Percentiles rank a stretch among this genome's conserved stretches.
These are phyloP conservation scores for Petromus typicus DNA, from an alignment of 2,113 vertebrate genomes.

Conservation along the genomic window DNA sequence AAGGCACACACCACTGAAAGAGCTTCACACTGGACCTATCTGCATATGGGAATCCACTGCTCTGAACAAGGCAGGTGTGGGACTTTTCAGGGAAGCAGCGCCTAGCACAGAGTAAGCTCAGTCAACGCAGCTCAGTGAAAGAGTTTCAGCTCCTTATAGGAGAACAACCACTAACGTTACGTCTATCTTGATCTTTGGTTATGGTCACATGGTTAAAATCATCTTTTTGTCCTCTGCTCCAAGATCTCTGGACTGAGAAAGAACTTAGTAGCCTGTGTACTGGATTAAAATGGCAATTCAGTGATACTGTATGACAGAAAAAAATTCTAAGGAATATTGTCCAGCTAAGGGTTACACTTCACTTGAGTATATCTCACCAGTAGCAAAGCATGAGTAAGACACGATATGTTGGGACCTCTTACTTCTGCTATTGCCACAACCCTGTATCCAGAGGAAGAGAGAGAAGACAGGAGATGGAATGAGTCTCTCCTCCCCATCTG, in stretches of 20 bases:
- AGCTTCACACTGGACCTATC: not conserved
- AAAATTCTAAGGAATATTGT: not conserved
- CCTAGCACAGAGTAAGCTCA: not conserved
- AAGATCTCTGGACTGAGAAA: not conserved
- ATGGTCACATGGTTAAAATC: not conserved
- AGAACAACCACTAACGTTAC: not conserved
- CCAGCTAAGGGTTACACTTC: not conserved
- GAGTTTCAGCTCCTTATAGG: not conserved
- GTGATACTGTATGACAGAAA: not conserved
- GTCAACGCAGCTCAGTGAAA: not conserved
- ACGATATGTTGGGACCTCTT: not conserved
- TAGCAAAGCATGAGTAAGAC: not conserved
- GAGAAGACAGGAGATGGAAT: no score
- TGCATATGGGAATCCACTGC: not conserved
- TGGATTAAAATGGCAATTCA: not conserved
- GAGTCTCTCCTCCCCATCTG: not conserved
- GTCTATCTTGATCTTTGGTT: not conserved
- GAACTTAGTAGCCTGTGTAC: no score
- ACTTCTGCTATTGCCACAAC: not conserved
- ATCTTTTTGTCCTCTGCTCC: not conserved
- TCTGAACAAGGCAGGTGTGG: not conserved
- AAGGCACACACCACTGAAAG: not conserved
- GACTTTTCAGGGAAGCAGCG: not conserved
- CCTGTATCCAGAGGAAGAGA: not conserved
- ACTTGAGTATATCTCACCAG: not conserved